Evolutionary conservation across 2,888 invertebrate species (phyloP).

Genomic region (Andrena marginata): DNA sequence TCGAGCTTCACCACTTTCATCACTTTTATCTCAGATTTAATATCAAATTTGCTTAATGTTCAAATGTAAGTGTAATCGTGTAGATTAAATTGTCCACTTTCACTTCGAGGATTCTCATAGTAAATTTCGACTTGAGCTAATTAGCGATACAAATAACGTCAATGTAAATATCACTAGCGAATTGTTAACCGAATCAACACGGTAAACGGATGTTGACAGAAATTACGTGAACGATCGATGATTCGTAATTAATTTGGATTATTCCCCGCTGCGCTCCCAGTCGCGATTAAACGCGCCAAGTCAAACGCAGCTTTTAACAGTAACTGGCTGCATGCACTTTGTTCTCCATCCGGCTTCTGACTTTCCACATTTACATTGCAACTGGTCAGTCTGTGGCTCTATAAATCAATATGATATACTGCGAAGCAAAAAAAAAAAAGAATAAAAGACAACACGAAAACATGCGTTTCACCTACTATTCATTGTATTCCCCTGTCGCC

Average conservation of each 20-base stretch:
- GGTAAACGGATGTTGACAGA: conserved; percentile 24
- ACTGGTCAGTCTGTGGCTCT: not conserved
- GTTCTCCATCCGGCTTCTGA: conserved; percentile 13
- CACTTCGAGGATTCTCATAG: not conserved
- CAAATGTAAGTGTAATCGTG: too few relatives aligned
- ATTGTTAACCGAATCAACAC: conserved; percentile 24
- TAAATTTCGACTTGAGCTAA: not conserved
- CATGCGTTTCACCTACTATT: not conserved
- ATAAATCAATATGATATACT: conserved; percentile 47
- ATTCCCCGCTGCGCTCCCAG: conserved; percentile 20
- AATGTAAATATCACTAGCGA: conserved; percentile 20
- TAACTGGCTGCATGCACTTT: not conserved
- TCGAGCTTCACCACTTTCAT: too few relatives aligned
- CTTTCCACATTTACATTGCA: conserved; percentile 14
- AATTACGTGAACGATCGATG: conserved; percentile 34
- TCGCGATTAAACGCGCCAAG: conserved; percentile 32
- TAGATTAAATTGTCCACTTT: not conserved
- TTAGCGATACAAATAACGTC: conserved; percentile 17
- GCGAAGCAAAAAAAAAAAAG: conserved; percentile 2
- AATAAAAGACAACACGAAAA: not conserved
- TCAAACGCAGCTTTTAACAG: conserved; percentile 37
- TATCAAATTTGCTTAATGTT: too few relatives aligned
- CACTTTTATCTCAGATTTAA: too few relatives aligned
- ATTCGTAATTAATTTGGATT: conserved; percentile 47
- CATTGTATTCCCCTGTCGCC: not conserved